Evolutionary conservation across 2,113 vertebrate genomes (phyloP), one percentile per base, ranked within the genome.

Genomic region (western clawed frog (Xenopus tropicalis)): DNA sequence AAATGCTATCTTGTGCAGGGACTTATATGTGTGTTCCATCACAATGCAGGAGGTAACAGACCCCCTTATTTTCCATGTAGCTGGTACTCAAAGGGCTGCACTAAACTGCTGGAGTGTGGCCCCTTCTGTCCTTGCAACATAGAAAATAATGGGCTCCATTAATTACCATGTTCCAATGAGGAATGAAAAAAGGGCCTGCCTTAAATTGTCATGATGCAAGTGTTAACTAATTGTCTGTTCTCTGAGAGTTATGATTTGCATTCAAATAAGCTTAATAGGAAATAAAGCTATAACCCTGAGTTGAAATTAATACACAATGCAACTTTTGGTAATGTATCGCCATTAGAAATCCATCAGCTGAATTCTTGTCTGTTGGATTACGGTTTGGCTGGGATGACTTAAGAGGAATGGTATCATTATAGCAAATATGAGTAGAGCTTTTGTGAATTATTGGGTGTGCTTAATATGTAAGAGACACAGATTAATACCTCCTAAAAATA

Each of bases 341-440:
- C 21, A 69, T 44, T 68, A 69, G 52, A 62, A 64, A 52, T 74
- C 62, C 44, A 77, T 63, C 61, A 14, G 23, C 1, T 4, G 16
- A 5, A 11, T 0, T 16, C 5, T 62, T 59, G 68, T 2, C 42
- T 13, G 0, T 13, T n/a, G n/a, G n/a, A n/a, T n/a, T n/a, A n/a
- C 59, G 16, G 16, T 61, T 25, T 6, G 1, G 61, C 3, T 0
- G 0, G 0, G 61, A 70, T 71, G 20, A 42, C 56, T 52, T 14
- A 69, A 66, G 56, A 11, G 43, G 11, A 63, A 37, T 20, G 20
- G 1, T 63, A 37, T 56, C 51, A 0, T 8, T 14, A 44, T 1
- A 7, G 37, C 66, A 48, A 66, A 61, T 0, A 0, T 16, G 0
- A 65, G 12, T 42, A 25, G 46, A 51, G 0, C 3, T 0, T 17